Percentiles rank a stretch among this genome's conserved stretches.
Evolutionary conservation across 2,113 vertebrate species (phyloP).

Genomic region (Micronycteris hirsuta): DNA sequence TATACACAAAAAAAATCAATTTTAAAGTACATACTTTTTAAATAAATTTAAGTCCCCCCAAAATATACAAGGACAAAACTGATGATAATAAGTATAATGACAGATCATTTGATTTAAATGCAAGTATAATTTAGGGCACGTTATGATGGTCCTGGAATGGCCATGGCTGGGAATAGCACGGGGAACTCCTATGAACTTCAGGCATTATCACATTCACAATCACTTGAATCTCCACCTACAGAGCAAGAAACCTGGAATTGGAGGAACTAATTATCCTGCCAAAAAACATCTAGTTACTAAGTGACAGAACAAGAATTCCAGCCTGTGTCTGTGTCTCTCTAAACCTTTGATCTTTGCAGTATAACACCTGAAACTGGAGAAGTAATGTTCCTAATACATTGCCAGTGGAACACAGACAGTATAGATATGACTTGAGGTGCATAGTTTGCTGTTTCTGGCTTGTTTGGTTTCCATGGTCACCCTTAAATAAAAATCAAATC

Average conservation of each 20-base stretch:
- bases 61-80: background rate
- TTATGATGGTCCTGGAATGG: background rate
- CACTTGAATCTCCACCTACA: background rate
- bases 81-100: background rate
- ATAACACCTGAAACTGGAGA: background rate
- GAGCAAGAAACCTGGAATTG: background rate
- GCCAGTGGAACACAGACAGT: background rate
- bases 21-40: background rate
- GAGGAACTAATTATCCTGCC: background rate
- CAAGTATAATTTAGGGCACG: background rate
- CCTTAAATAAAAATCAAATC: background rate
- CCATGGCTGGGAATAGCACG: background rate
- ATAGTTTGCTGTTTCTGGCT: background rate
- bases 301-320: background rate
- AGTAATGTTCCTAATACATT: background rate
- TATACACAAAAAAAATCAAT: background rate
- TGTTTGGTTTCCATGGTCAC: background rate
- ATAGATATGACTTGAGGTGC: background rate
- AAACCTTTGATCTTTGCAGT: background rate
- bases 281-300: background rate
- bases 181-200: background rate
- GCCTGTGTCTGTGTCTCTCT: background rate
- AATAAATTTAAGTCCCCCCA: background rate
- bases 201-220: background rate
- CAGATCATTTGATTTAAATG: background rate